phyloP scores from a whole-genome alignment of 2,888 invertebrate species.

The Steinernema hermaphroditum region DNA sequence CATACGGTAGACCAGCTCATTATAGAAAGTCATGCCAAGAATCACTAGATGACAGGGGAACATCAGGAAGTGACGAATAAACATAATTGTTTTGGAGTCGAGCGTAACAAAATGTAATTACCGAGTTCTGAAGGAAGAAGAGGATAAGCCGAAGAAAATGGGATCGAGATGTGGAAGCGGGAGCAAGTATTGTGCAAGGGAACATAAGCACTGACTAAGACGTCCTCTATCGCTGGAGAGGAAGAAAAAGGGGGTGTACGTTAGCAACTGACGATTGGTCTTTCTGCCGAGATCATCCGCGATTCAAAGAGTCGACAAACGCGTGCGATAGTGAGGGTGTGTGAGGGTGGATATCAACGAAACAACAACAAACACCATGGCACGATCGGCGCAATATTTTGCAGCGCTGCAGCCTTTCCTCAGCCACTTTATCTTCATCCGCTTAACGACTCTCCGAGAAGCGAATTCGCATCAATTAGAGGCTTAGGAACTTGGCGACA shows the following conservation, averaged over 20 bases:
- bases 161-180: no score
- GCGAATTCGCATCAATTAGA: conserved; percentile 1
- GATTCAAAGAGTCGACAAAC: conserved; percentile 1
- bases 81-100: neutral
- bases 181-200: conserved; percentile 11
- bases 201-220: neutral
- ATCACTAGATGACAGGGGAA: neutral
- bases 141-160: neutral
- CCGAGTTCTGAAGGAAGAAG: neutral
- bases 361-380: conserved; percentile 29
- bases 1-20: neutral
- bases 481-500: neutral
- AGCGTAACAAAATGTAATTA: neutral
- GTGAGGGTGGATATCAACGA: conserved; percentile 26
- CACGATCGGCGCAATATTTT: conserved; percentile 23
- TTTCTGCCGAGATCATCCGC: conserved; percentile 24
- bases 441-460: neutral
- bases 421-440: conserved; percentile 22
- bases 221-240: neutral
- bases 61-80: no score
- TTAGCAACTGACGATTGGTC: conserved; percentile 29
- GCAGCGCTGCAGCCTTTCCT: conserved; percentile 24
- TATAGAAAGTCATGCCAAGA: neutral
- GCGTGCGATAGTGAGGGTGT: conserved; percentile 2
- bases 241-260: conserved; percentile 24